Evolutionary conservation across 2,888 invertebrate species (phyloP), one percentile per base, ranked within the genome.

Genomic region (Drosophila austrosaltans): DNA sequence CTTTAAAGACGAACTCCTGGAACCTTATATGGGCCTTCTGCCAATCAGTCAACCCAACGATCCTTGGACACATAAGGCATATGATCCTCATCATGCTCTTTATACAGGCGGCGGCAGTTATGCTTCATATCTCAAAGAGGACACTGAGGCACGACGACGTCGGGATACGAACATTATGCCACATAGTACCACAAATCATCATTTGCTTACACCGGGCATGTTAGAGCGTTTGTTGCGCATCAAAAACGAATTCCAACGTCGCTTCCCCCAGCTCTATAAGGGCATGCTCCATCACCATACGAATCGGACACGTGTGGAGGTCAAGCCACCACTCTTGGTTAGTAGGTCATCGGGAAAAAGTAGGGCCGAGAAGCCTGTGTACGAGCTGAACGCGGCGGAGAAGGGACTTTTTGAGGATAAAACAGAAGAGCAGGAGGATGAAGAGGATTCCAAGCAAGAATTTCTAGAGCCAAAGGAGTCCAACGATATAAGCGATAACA

Each of bases 21-120:
- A 74, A 64, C 91, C 91, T 2, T 91, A 89, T 63, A 90, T 92
- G 91, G 91, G 92, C 4, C 57, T 91, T 3, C 72, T 79, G 60
- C 76, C 84, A 8, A 56, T 87, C 20, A 76, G 70, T 3, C 81
- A 77, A 28, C 75, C 81, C 7, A 76, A 90, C 63, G 91, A 91
- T 87, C 91, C 91, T 22, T 91, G 91, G 91, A 75, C 77, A 39
- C 68, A 72, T 48, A 89, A 84, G 63, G 53, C 78, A 1, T 91
- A 82, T 30, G 72, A 91, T 78, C 71, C 76, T 1, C 81, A 90
- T n/a, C 56, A 76, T 44, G 81, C 91, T 0, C 65, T 91, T 2
- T 89, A 79, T 30, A 62, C 60, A 2, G 89, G 83, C 53, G 89
- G 89, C 28, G 91, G 89, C 54, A 90, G 90, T 66, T 91, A 82